phyloP scores from a whole-genome alignment of 92 coral and sea anemone genomes.

The Chrysogorgia sp. region DNA sequence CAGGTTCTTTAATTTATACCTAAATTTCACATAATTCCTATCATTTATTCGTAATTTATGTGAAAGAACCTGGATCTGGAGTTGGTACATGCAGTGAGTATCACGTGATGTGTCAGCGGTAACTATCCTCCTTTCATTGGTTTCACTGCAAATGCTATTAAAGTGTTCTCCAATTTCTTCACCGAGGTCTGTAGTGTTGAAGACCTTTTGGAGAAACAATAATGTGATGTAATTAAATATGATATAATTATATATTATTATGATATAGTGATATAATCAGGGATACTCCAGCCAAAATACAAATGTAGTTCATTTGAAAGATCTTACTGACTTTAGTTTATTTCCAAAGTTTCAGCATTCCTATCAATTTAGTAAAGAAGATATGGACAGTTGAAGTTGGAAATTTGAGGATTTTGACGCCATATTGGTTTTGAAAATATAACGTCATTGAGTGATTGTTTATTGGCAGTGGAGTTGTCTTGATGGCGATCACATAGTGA shows the following conservation, averaged over 20 bases:
- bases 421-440: too few species aligned
- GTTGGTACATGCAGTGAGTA: background rate
- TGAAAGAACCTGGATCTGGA: slow-evolving; percentile 2
- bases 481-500: too few species aligned
- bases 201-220: background rate
- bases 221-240: background rate
- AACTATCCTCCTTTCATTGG: background rate
- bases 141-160: background rate
- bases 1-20: background rate
- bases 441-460: too few species aligned
- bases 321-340: too few species aligned
- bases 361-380: too few species aligned
- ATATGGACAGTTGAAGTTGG: too few species aligned
- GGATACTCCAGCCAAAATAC: too few species aligned
- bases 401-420: too few species aligned
- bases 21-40: background rate
- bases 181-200: background rate
- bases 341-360: too few species aligned
- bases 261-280: too few species aligned
- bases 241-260: background rate
- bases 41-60: background rate
- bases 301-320: too few species aligned
- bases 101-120: slow-evolving; percentile 4
- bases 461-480: too few species aligned
- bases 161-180: background rate